A percentile compares a stretch with the other conserved stretches of the same genome.
Conservation (phyloP, 2,888 invertebrate species). For the Morpho deidamia region DNA sequence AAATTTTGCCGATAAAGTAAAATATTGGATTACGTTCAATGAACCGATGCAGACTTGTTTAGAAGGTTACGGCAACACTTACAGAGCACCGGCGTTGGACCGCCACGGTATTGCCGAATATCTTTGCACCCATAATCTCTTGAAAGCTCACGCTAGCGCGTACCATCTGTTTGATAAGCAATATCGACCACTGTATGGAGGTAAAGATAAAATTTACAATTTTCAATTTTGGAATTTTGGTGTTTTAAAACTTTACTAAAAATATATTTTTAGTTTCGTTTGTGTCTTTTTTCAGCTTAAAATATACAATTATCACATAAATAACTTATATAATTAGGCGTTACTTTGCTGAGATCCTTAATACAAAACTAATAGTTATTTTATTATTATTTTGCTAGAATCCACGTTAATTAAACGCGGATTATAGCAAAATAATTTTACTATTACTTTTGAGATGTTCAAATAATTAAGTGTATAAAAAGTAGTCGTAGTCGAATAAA, state of each 20-base stretch:
- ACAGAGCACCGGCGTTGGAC: conserved; percentile 78
- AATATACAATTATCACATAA: too few relatives aligned
- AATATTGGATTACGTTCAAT: conserved; percentile 87
- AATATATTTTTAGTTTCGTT: background rate
- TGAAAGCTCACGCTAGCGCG: conserved; percentile 86
- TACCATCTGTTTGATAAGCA: conserved; percentile 80
- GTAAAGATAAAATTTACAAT: conserved; percentile 39
- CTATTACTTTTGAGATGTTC: too few relatives aligned
- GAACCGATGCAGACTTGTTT: conserved; percentile 82
- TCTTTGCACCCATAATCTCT: conserved; percentile 83
- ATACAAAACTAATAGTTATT: too few relatives aligned
- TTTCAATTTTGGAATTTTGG: background rate
- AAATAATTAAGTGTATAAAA: too few relatives aligned
- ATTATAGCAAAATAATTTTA: too few relatives aligned
- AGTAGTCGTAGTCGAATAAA: too few relatives aligned
- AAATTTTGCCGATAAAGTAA: conserved; percentile 81
- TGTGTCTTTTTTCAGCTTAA: too few relatives aligned
- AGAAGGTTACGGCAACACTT: conserved; percentile 77
- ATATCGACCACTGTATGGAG: conserved; percentile 76
- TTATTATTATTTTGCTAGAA: too few relatives aligned
- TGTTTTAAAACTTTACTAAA: background rate
- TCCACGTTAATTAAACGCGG: too few relatives aligned
- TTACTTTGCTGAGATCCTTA: too few relatives aligned
- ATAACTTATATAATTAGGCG: too few relatives aligned
- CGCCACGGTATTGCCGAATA: conserved; percentile 82